phyloP scores from a whole-genome alignment of 2,888 invertebrate species.

The Trichogramma dendrolimi region DNA sequence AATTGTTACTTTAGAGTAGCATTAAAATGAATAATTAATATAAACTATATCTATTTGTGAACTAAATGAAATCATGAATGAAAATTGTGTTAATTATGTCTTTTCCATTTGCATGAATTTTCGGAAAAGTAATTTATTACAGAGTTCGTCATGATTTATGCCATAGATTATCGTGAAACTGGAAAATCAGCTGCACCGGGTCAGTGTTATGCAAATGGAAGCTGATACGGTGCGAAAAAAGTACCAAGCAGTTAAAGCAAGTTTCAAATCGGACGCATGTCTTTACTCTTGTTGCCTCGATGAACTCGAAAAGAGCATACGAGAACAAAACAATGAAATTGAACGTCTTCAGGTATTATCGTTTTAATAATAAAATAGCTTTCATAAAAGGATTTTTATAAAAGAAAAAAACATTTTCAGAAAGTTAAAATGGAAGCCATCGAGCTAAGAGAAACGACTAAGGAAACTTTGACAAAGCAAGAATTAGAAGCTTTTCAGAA shows the following conservation, averaged over 20 bases:
- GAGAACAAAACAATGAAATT: constrained; percentile 71
- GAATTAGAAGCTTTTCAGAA: constrained; percentile 67
- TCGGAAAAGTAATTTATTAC: neutral
- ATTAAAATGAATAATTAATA: too few relatives aligned
- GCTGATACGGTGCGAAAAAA: constrained; percentile 75
- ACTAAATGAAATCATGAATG: too few relatives aligned
- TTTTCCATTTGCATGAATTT: neutral
- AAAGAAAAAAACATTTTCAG: constrained; percentile 44
- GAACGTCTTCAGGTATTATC: constrained; percentile 63
- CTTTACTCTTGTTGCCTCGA: constrained; percentile 56
- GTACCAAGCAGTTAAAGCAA: constrained; percentile 65
- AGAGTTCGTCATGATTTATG: constrained; percentile 8
- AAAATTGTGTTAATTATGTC: too few relatives aligned
- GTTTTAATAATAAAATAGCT: too few relatives aligned
- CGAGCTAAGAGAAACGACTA: constrained; percentile 66
- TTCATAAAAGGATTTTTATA: neutral
- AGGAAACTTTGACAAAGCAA: constrained; percentile 65
- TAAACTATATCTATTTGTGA: too few relatives aligned
- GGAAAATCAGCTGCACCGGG: constrained; percentile 77
- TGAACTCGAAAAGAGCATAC: constrained; percentile 65
- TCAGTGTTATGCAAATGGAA: constrained; percentile 77
- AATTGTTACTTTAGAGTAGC: too few relatives aligned
- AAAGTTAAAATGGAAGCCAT: constrained; percentile 71
- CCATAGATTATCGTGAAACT: constrained; percentile 57
- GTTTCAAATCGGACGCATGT: constrained; percentile 43